Evolutionary conservation across 1,140 invertebrate species (phyloP), one percentile per base, ranked within the genome.

Genomic region (Drosophila watanabei): DNA sequence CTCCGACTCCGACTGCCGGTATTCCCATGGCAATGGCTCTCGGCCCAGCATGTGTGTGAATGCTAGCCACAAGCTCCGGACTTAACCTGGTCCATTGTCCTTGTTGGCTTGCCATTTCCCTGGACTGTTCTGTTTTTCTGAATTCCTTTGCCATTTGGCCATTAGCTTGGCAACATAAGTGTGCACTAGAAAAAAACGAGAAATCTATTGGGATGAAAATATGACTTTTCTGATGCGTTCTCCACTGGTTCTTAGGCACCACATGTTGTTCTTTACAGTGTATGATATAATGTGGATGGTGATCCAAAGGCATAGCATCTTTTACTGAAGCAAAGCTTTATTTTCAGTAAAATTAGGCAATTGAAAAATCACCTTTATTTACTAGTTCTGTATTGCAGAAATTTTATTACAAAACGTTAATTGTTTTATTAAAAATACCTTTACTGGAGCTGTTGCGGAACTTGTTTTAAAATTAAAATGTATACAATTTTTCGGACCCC

Each of bases 51-150:
- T 30, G 43, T n/a, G 35, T 10, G 13, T 41, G 43, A 10, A 13
- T 32, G 33, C 14, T 24, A 33, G 64, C 20, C 35, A 41, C 33
- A 70, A 32, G 20, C 32, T 48, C 13, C 45, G 46, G 62, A 58
- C 37, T 61, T 58, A 65, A 57, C 51, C 56, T 51, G 75, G 60
- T 43, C 61, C 59, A 62, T 66, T 71, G 28, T 60, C 43, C 18
- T 41, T 18, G 13, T n/a, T 14, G 28, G 18, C 39, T 35, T 46
- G 7, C 24, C 28, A 18, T 13, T 43, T 8, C 24, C 20, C 35
- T 43, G 28, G 41, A 7, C 30, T 20, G 8, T n/a, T 45, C 28
- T 28, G 20, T 57, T 49, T 57, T 43, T 65, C 39, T 58, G 37
- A 39, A 60, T 51, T 65, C 30, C 10, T 57, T 60, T 73, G 28